These are phyloP conservation scores for Rhopalosiphum maidis DNA, from an alignment of 1,140 invertebrate genomes.

Conservation along the genomic window DNA sequence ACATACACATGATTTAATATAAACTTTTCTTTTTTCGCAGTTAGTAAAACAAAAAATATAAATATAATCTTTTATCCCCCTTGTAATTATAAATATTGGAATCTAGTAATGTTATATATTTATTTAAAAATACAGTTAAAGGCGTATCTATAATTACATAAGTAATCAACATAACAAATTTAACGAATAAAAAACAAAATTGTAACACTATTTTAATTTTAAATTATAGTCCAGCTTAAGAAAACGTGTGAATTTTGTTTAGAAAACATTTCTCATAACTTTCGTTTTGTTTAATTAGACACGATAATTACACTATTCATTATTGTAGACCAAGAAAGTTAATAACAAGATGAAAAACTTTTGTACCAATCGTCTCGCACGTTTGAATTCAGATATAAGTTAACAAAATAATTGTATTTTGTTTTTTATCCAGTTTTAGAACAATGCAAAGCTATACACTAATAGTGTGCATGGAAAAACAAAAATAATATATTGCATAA, in stretches of 20 bases:
- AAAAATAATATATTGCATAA: neutral
- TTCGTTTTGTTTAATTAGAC: constrained; percentile 30
- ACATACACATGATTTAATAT: neutral
- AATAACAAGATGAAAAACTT: constrained; percentile 5
- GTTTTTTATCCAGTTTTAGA: neutral
- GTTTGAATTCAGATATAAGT: constrained; percentile 24
- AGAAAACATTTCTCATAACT: constrained; percentile 26
- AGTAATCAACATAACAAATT: neutral
- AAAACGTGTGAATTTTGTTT: neutral
- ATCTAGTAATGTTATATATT: neutral
- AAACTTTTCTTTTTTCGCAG: neutral
- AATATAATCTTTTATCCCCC: neutral
- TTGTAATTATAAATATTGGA: neutral
- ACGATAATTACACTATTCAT: constrained; percentile 19
- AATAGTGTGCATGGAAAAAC: neutral
- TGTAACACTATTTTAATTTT: neutral
- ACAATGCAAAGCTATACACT: neutral
- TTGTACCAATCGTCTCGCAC: constrained; percentile 23
- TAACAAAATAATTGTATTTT: neutral
- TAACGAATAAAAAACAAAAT: neutral
- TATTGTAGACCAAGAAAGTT: neutral
- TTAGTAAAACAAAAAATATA: neutral
- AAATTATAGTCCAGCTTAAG: neutral
- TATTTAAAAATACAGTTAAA: neutral
- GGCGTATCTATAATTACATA: neutral